Evolutionary conservation across 2,888 invertebrate species (phyloP).

Genomic region (Habroteleia sp.): DNA sequence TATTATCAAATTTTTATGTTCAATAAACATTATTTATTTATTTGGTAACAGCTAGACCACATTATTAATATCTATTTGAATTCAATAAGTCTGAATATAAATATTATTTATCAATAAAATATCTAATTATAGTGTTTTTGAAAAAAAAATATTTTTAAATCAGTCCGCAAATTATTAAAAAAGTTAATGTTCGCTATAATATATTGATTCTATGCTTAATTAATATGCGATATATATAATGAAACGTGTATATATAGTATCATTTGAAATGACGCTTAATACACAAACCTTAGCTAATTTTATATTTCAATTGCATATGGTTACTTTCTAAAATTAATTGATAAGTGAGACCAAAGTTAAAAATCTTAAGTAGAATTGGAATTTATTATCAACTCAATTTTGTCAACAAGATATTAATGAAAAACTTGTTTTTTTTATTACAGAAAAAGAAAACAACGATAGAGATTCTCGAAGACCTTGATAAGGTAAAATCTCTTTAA

Average conservation of each 20-base stretch:
- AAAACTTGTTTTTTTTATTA: slow-evolving; percentile 66
- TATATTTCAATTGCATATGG: slow-evolving; percentile 9
- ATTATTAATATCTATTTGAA: too few relatives aligned
- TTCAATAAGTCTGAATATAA: too few relatives aligned
- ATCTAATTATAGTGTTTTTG: background rate
- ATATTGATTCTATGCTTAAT: slow-evolving; percentile 19
- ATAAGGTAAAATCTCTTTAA: too few relatives aligned
- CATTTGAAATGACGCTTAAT: slow-evolving; percentile 14
- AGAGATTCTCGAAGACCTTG: slow-evolving; percentile 86
- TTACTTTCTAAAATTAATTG: slow-evolving; percentile 6
- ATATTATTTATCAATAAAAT: too few relatives aligned
- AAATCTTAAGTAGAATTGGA: background rate
- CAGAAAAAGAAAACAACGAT: slow-evolving; percentile 84
- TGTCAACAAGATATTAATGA: too few relatives aligned
- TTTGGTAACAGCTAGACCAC: too few relatives aligned
- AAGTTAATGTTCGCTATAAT: background rate
- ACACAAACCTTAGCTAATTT: slow-evolving; percentile 3
- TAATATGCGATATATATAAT: slow-evolving; percentile 13
- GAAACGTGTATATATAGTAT: slow-evolving; percentile 15
- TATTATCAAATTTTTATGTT: too few relatives aligned
- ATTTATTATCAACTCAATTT: too few relatives aligned
- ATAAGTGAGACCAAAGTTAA: too few relatives aligned
- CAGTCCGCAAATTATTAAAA: too few relatives aligned
- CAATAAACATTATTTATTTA: too few relatives aligned
- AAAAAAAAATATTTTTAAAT: too few relatives aligned